Evolutionary conservation across 2,888 invertebrate species (phyloP), one percentile per base, ranked within the genome.

Genomic region (Melitaea athalia): DNA sequence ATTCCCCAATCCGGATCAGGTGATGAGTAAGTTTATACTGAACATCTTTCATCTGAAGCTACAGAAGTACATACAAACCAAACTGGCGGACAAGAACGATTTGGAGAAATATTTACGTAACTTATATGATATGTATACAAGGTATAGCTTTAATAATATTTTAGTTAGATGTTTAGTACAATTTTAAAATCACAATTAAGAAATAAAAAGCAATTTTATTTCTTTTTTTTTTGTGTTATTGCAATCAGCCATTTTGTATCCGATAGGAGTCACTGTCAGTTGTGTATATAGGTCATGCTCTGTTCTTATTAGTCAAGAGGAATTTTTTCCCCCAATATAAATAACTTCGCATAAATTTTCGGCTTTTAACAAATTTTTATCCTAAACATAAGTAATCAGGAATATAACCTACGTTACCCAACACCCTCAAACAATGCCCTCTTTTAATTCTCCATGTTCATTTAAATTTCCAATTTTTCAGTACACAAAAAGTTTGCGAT

Each of bases 21-120:
- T 99, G 10, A 98, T 99, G 98, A 97, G 98, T 69, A 99, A 99
- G 92, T 98, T 99, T 87, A 97, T 99, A 59, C 93, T 99, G 17
- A 99, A 99, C 85, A 97, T 99, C 71, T 99, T 98, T 87, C 97
- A 98, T 77, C 93, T 98, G 8, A 97, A 98, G 85, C 93, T 98
- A 53, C 96, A 97, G 92, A 97, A 97, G 82, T 96, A 97, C 81
- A 96, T 98, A 42, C 95, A 96, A 71, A 96, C 96, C 0, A 96
- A 96, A 81, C 91, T 99, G 63, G 94, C 95, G 1, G 96, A 97
- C 78, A 96, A 96, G 81, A 95, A 94, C 73, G 97, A 98, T 81
- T 94, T 96, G 17, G 98, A 98, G 77, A 96, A 96, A 78, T 99
- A 99, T 91, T 93, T 99, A 73, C 95, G 95, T 78, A 97, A 97